Conservation (phyloP, 2,888 invertebrate species). For the Imbricaverruca yamaguchii region DNA sequence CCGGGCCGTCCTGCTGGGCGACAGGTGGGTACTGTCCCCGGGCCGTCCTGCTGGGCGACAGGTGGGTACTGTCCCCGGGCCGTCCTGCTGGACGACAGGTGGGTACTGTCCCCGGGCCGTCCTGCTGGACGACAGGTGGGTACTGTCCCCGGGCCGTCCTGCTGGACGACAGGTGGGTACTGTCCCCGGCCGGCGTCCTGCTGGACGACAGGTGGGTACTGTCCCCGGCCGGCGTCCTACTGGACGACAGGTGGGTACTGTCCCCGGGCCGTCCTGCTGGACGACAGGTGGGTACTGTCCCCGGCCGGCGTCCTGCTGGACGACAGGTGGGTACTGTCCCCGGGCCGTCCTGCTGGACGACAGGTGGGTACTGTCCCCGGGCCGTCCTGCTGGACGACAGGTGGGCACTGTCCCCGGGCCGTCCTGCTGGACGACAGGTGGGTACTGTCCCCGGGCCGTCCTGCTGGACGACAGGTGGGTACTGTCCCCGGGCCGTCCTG, state of each 20-base stretch:
- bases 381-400: background rate
- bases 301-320: background rate
- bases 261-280: background rate
- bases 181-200: background rate
- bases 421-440: background rate
- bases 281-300: constrained; percentile 6
- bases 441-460: no score
- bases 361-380: no score
- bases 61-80: no score
- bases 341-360: background rate
- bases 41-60: background rate
- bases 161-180: constrained; percentile 9
- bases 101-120: no score
- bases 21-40: no score
- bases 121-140: background rate
- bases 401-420: no score
- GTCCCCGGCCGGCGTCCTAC: background rate
- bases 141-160: no score
- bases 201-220: constrained; percentile 12
- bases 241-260: no score
- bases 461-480: constrained; percentile 1
- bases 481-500: no score
- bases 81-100: background rate
- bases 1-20: background rate
- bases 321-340: no score